Evolutionary conservation across 2,797 vertebrate species (phyloP).

Genomic region (Parauchenoglanis punctatus): DNA sequence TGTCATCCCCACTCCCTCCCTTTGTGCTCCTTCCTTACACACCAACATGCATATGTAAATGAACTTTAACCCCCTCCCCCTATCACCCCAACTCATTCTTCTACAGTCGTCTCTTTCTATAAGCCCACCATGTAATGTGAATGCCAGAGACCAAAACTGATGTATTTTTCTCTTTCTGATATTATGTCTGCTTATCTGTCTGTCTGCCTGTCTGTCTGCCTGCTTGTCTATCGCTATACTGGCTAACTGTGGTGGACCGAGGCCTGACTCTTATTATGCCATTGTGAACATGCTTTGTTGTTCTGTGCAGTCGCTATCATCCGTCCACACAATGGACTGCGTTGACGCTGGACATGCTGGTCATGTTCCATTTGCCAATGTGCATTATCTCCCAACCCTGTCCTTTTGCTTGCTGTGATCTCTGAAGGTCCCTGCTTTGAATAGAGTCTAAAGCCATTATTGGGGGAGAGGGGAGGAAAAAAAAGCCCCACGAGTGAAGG

Average conservation of each 20-base stretch:
- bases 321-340: constrained; percentile 68
- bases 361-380: constrained; percentile 73
- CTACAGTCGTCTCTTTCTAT: constrained; percentile 33
- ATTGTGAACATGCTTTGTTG: constrained; percentile 62
- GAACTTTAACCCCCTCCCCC: constrained; percentile 44
- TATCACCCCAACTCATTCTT: constrained; percentile 46
- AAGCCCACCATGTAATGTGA: constrained; percentile 17
- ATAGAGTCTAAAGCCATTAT: constrained; percentile 81
- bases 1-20: constrained; percentile 14
- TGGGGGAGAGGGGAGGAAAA: constrained; percentile 58
- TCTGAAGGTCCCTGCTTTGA: constrained; percentile 73
- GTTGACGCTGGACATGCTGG: constrained; percentile 60
- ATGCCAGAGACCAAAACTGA: constrained; percentile 29
- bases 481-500: constrained; percentile 50
- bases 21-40: constrained; percentile 44
- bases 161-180: constrained; percentile 44
- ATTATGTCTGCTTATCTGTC: constrained; percentile 12
- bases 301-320: constrained; percentile 59
- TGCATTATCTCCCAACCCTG: constrained; percentile 72
- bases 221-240: constrained; percentile 38
- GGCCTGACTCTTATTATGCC: constrained; percentile 61
- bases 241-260: constrained; percentile 50
- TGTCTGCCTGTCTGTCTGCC: constrained; percentile 13
- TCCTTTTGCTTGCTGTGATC: constrained; percentile 67
- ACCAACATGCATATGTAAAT: constrained; percentile 58